Evolutionary conservation across 2,113 vertebrate genomes (phyloP), one percentile per base, ranked within the genome.

Genomic region (Speoplatyrhinus poulsoni): DNA sequence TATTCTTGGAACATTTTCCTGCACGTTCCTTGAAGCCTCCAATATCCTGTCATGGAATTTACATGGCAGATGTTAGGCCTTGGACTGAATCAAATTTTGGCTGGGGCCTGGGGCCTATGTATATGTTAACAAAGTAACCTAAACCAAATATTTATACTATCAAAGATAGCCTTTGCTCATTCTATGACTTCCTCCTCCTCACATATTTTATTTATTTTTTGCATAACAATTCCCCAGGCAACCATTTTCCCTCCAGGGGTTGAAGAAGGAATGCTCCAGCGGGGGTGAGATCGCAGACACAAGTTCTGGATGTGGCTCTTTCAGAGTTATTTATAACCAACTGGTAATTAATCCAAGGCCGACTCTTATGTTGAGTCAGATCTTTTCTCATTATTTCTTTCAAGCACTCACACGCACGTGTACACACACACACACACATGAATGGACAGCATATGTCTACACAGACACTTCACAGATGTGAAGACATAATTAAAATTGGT

Each of bases 311-410:
- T 81, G 82, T 79, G 77, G 70, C 73, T 77, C 67, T 62, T 75
- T 75, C 70, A 48, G 41, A 59, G 73, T 83, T 90, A 91, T 90
- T 93, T 90, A 85, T 89, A 91, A 79, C 69, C 56, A 75, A 80
- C 77, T 72, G 79, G 66, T 92, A 89, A 92, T 90, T 87, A 90
- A 91, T 89, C 76, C 89, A 89, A 81, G 87, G 64, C 77, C 68
- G 65, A 48, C 67, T 88, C 70, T 61, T 49, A 85, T 76, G 81
- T 81, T 59, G 67, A 84, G 79, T 85, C 70, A 84, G 76, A 80
- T 82, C 70, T 77, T 73, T 66, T 61, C 12, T 55, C 53, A 70
- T 58, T 46, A 26, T 32, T 62, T 75, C 73, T 85, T 84, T 10
- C 19, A 57, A 19, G 10, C 55, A 11, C 55, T 26, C 11, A 19